A percentile compares a stretch with the other conserved stretches of the same genome.
These are phyloP conservation scores for Camelus dromedarius DNA, from an alignment of 2,113 vertebrate species.

Conservation along the genomic window DNA sequence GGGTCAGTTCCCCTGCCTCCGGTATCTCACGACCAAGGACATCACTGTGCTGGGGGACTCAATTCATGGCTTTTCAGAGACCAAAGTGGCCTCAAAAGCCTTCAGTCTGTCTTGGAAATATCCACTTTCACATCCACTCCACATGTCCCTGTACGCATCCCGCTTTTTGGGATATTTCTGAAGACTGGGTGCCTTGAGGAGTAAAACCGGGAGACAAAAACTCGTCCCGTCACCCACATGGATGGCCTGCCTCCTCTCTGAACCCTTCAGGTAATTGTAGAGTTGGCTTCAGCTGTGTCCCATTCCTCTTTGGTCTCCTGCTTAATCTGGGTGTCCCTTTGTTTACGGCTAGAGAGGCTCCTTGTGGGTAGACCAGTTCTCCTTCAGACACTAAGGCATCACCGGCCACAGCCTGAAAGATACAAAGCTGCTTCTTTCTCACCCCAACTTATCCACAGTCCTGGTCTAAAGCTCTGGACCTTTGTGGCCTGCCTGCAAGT, in stretches of 20 bases:
- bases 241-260: neutral
- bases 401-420: neutral
- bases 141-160: too few species aligned
- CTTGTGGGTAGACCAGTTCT: neutral
- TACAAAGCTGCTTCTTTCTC: neutral
- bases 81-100: neutral
- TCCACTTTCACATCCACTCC: neutral
- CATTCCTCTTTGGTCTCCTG: neutral
- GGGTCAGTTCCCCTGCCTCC: neutral
- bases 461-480: neutral
- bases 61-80: neutral
- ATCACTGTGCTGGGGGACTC: neutral
- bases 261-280: neutral
- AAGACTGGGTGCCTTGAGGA: neutral
- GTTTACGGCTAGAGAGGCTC: neutral
- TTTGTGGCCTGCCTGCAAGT: rapidly evolving
- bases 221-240: neutral
- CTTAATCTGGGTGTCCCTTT: neutral
- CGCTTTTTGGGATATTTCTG: neutral
- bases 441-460: too few species aligned
- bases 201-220: neutral
- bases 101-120: neutral
- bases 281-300: neutral
- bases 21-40: neutral
- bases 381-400: neutral